Base-by-base conservation (phyloP, 2,113 vertebrate species). In the Osmerus eperlanus region DNA sequence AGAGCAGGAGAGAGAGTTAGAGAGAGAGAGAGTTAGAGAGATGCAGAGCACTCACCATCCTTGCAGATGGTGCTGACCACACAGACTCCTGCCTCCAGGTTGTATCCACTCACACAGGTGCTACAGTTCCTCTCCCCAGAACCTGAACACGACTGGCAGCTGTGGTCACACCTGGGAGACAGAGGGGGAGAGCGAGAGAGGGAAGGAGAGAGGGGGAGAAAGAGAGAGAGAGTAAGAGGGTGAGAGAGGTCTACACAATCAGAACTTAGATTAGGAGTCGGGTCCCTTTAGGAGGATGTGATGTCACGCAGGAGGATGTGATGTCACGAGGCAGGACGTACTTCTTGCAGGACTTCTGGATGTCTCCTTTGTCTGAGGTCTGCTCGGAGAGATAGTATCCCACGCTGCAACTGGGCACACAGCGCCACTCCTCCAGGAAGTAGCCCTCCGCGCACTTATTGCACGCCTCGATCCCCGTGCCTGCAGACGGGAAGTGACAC, bases 21-120 rank as follows among this genome's bases (percentile, higher is more conserved):
- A 3, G 2, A 15, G 58, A 68, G 16, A 21, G n/a, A 23, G 16
- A 12, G 15, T 2, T 41, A 14, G 21, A 51, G 58, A 54, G 67
- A 28, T 21, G 14, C 14, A 41, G 36, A 21, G 7, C 83, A 96
- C 97, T 99, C 92, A 99, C 97, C 97, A 94, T 99, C 97, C 92
- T 97, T 99, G 92, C 97, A 99, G 84, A 99, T 93, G 69, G 95
- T 95, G 91, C 96, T 97, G 86, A 97, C 87, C 59, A 96, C 89
- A 78, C 97, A 99, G 77, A 90, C 85, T 74, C 95, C 96, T 18
- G 88, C 89, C 88, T 99, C 97, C 82, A 98, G 89, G 83, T 97
- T 95, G 80, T 98, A 98, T 61, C 96, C 95, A 12, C 84, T 95
- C 73, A 93, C 91, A 77, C 97, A 99, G 88, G 91, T 94, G 0